Conservation (phyloP, 2,113 vertebrate species). For the Paramormyrops kingsleyae region DNA sequence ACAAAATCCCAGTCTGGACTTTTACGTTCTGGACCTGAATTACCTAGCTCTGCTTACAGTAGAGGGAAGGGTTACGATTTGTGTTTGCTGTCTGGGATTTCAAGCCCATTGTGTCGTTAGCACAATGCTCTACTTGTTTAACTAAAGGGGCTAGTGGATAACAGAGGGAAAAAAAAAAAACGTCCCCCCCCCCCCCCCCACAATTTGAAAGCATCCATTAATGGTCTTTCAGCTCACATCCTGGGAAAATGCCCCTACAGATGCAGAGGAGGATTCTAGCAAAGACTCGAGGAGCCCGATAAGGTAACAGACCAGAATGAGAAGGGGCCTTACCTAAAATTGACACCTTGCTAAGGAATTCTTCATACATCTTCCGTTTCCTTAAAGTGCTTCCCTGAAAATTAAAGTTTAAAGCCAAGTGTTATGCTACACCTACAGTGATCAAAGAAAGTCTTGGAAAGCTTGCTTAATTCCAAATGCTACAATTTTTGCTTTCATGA, state of each 20-base stretch:
- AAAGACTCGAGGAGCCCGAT: neutral
- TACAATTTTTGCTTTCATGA: neutral
- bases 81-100: neutral
- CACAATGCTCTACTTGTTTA: neutral
- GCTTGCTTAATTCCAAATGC: neutral
- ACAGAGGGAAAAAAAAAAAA: neutral
- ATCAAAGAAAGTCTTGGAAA: neutral
- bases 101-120: neutral
- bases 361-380: conserved; percentile 96
- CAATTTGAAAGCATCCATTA: neutral
- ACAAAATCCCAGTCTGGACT: no score
- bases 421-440: neutral
- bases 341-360: conserved; percentile 94
- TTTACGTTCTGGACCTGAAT: no score
- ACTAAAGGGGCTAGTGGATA: neutral
- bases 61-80: neutral
- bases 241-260: neutral
- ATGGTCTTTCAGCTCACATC: neutral
- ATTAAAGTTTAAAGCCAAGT: neutral
- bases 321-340: conserved; percentile 80
- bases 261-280: neutral
- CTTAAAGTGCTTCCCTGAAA: conserved; percentile 87
- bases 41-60: neutral
- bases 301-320: neutral
- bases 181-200: neutral